A percentile compares a stretch with the other conserved stretches of the same genome.
Conservation (phyloP, 1,140 invertebrate species). For the Hypsibius dujardini region DNA sequence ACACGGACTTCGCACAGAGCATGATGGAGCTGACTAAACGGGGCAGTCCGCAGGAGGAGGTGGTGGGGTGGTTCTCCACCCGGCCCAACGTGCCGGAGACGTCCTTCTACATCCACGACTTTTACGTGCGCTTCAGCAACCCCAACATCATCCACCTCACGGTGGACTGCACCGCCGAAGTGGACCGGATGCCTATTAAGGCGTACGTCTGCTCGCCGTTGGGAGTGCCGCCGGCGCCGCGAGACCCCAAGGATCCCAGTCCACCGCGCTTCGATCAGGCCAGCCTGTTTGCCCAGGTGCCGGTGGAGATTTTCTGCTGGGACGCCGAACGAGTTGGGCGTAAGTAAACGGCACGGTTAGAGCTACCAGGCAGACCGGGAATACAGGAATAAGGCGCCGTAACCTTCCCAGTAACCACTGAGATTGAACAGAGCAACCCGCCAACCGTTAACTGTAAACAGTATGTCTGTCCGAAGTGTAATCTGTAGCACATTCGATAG, state of each 20-base stretch:
- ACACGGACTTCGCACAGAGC: constrained; percentile 2
- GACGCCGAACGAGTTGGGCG: constrained; percentile 15
- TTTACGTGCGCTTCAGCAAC: neutral
- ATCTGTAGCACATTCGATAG: neutral
- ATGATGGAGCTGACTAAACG: constrained; percentile 13
- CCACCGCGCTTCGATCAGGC: neutral
- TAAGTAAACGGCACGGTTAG: neutral
- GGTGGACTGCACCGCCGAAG: constrained; percentile 6
- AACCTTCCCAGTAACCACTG: neutral
- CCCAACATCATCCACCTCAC: constrained; percentile 16
- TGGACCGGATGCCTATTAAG: constrained; percentile 13
- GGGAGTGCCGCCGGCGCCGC: neutral
- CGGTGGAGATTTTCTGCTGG: constrained; percentile 14
- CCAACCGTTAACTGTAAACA: no score
- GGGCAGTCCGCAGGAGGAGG: neutral
- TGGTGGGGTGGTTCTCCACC: constrained; percentile 11
- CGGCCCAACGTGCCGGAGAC: neutral
- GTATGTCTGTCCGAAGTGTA: no score
- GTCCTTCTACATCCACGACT: constrained; percentile 16
- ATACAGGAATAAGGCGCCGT: no score
- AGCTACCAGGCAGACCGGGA: no score
- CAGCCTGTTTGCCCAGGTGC: neutral
- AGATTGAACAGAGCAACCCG: neutral
- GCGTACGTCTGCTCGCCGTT: neutral
- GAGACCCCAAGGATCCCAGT: neutral